Percentiles rank a stretch among this genome's conserved stretches.
Conservation (phyloP, 30 jellyfish, hydroid and myxozoan genomes). For the Calvadosia cruxmelitensis region DNA sequence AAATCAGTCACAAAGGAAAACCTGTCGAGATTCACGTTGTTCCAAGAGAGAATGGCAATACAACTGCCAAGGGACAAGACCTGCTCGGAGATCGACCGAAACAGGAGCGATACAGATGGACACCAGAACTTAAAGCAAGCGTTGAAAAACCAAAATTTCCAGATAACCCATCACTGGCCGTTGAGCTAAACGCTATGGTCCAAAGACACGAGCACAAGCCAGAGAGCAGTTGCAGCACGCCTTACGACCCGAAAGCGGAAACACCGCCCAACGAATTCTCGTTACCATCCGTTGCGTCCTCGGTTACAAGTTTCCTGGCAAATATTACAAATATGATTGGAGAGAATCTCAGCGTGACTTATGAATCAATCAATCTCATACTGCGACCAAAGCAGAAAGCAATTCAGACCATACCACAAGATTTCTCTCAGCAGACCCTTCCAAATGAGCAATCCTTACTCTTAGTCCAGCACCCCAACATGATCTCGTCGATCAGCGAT, state of each 20-base stretch:
- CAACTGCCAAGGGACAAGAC: neutral
- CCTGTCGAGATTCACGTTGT: constrained; percentile 1
- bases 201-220: neutral
- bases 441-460: too few relatives aligned
- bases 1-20: constrained; percentile 22
- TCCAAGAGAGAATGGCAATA: neutral
- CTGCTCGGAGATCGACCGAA: neutral
- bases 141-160: neutral
- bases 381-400: too few relatives aligned
- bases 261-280: neutral
- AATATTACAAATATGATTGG: neutral
- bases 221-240: neutral
- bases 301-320: neutral
- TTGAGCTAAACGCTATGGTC: neutral
- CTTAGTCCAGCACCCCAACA: too few relatives aligned
- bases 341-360: too few relatives aligned
- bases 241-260: neutral
- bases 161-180: neutral
- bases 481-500: too few relatives aligned
- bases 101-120: neutral
- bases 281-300: neutral
- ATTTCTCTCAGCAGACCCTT: too few relatives aligned
- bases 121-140: neutral
- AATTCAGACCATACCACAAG: too few relatives aligned
- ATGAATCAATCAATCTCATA: too few relatives aligned